Evolutionary conservation across 2,888 invertebrate genomes (phyloP), one percentile per base, ranked within the genome.

Genomic region (Drosophila stalkeri): DNA sequence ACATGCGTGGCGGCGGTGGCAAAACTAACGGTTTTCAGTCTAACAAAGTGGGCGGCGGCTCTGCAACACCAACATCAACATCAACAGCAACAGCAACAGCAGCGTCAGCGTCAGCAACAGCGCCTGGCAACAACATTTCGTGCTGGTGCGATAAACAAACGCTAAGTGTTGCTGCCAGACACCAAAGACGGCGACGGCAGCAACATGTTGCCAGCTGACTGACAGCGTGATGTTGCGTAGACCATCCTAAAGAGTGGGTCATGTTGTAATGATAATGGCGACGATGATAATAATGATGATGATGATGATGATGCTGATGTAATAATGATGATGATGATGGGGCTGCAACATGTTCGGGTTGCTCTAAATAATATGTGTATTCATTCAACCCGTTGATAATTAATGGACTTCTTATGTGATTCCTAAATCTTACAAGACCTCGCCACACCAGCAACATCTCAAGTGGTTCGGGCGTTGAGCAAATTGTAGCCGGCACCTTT

Each of bases 1-100:
- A 84, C 89, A 84, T 89, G 89, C 89, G 85, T 85, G 89, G 87
- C 87, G 81, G 87, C 85, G 82, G 83, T 84, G 88, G 85, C 88
- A 82, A 65, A 75, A 54, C 80, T 86, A 86, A 89, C 86, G 86
- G 86, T 72, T 68, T 65, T 64, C 46, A 12, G 72, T 66, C 80
- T 79, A 73, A 66, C 77, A 80, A 82, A 85, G 85, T 85, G 85
- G 85, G 85, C 85, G 89, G 89, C 81, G 69, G 70, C 71, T 56
- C 33, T 52, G 51, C 66, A 66, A 20, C 59, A 69, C 8, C 47
- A 64, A n/a, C 52, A 65, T 1, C 54, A 72, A 11, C 47, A 67
- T 31, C 35, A 37, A 37, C 64, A 44, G 18, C 18, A 20, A 20
- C 20, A 44, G 46, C 66, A 66, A 16, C 59, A 70, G 11, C 56